A percentile compares a stretch with the other conserved stretches of the same genome.
phyloP scores from a whole-genome alignment of 2,113 vertebrate genomes.

The Tragulus kanchil region DNA sequence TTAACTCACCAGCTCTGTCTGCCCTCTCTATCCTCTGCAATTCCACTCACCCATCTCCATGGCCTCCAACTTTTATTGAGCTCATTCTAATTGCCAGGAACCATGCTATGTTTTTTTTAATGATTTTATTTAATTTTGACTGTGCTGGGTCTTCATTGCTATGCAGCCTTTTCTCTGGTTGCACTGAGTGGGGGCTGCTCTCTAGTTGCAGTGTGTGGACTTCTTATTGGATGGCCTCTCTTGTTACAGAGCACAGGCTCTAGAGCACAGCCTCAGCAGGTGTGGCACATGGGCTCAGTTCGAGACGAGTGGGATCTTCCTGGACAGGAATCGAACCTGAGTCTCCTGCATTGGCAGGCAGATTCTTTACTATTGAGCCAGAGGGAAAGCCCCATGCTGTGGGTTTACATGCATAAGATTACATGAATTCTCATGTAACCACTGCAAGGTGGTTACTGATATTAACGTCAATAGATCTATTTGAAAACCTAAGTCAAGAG shows the following conservation, averaged over 20 bases:
- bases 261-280: neutral
- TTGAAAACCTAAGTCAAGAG: neutral
- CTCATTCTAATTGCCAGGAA: neutral
- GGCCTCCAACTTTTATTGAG: neutral
- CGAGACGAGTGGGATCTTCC: neutral
- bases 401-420: neutral
- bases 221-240: neutral
- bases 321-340: accelerated
- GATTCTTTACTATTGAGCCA: neutral
- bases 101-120: neutral
- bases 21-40: no score
- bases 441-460: neutral
- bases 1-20: neutral
- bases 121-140: neutral
- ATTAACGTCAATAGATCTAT: neutral
- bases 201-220: neutral
- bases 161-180: neutral
- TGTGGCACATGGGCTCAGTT: neutral
- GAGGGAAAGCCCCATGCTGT: neutral
- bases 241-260: neutral
- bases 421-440: neutral
- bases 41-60: neutral
- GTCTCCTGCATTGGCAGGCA: neutral
- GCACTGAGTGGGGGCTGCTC: neutral
- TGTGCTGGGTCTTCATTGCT: neutral